Evolutionary conservation across 2,113 vertebrate genomes (phyloP), one percentile per base, ranked within the genome.

Genomic region (Mesitornis unicolor): DNA sequence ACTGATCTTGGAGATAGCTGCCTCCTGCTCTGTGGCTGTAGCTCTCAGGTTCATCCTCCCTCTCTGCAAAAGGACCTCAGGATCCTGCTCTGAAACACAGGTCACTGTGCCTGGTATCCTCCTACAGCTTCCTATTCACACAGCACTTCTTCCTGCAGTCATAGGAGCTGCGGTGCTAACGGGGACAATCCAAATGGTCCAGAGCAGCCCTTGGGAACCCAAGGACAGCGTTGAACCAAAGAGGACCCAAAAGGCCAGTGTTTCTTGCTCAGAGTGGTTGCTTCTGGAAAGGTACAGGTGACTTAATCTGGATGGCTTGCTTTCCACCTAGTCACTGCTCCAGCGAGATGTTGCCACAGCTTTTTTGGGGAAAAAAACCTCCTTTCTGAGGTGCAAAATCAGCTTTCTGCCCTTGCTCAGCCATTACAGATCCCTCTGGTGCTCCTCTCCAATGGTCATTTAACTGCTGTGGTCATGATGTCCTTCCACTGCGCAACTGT

Each of bases 261-360:
- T 48, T 54, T 26, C 25, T 56, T 19, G 47, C 78, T n/a, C 5
- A 0, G 42, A 0, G 1, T 0, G 0, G 22, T 4, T 51, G 57
- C 71, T 61, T 8, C 31, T 45, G 78, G 35, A 75, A 48, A 71
- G 28, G 40, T 20, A 12, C 1, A 3, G 24, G 19, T 51, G 36
- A 45, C 31, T 35, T 43, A 2, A 31, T 9, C 21, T 51, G 16
- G 24, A 10, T 70, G 64, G 16, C 11, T 35, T 85, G 1, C 56
- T 79, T 87, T 64, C 38, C 54, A 10, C 59, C 59, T 36, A 26
- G 18, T 43, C 61, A 18, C 54, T n/a, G 24, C 81, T 78, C 54
- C 65, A 82, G 33, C 10, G 59, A 28, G 17, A 14, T 2, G 4
- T 19, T 64, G 43, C 45, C 16, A 60, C 35, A 51, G 38, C 4